Conservation (phyloP, 2,888 invertebrate genomes). For the Nemapogon koenigi region DNA sequence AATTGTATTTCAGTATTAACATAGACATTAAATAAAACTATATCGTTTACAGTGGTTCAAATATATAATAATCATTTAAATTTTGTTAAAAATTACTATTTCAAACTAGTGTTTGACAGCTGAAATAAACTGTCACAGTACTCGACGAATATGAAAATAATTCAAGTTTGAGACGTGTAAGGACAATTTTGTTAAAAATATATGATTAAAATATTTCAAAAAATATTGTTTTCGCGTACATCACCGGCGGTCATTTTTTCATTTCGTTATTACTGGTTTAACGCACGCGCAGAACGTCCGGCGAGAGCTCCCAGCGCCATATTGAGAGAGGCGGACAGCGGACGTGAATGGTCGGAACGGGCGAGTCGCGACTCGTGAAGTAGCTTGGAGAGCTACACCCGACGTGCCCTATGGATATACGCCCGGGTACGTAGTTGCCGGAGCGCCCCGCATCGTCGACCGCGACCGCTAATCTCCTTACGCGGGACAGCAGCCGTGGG, state of each 20-base stretch:
- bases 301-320: constrained; percentile 74
- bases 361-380: constrained; percentile 62
- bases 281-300: constrained; percentile 65
- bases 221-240: not conserved
- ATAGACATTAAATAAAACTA: too few species aligned
- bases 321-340: constrained; percentile 79
- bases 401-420: constrained; percentile 67
- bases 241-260: not conserved
- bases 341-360: constrained; percentile 70
- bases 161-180: constrained; percentile 6
- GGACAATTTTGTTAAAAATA: not conserved
- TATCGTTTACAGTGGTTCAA: too few species aligned
- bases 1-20: too few species aligned
- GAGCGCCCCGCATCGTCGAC: too few species aligned
- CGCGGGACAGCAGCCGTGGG: constrained; percentile 69
- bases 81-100: too few species aligned
- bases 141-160: constrained; percentile 48
- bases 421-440: constrained; percentile 63
- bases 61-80: too few species aligned
- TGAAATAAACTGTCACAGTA: constrained; percentile 31
- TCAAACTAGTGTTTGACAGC: too few species aligned
- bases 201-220: not conserved
- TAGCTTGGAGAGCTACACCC: constrained; percentile 62
- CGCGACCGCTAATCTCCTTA: constrained; percentile 76
- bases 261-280: constrained; percentile 46